Evolutionary conservation across 1,140 invertebrate genomes (phyloP).

Genomic region (Pentalonia nigronervosa): DNA sequence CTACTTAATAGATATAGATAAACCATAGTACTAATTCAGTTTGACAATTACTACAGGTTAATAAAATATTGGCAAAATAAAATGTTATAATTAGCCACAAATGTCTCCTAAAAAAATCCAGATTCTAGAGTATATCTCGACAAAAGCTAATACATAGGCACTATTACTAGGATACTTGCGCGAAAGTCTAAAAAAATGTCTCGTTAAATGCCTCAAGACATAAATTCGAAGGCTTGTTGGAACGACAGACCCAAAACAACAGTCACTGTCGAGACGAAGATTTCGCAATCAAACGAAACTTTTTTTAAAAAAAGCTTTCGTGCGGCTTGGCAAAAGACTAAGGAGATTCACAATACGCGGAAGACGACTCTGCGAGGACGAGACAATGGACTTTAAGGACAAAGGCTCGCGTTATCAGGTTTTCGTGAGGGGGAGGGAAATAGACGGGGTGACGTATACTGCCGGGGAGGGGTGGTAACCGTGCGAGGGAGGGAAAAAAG

Average conservation of each 20-base stretch:
- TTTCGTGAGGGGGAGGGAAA: not conserved
- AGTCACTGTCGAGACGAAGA: too few species aligned
- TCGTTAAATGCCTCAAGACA: not conserved
- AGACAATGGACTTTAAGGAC: constrained; percentile 32
- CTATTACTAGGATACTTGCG: not conserved
- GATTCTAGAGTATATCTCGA: not conserved
- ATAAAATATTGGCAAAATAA: not conserved
- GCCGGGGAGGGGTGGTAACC: not conserved
- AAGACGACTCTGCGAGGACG: not conserved
- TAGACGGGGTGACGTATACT: not conserved
- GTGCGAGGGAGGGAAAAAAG: not conserved
- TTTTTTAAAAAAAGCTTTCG: not conserved
- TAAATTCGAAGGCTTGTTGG: not conserved
- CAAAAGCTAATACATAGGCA: not conserved
- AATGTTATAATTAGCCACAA: not conserved
- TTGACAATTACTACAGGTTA: not conserved
- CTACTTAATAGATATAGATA: not conserved
- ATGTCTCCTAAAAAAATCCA: not conserved
- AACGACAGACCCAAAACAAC: not conserved
- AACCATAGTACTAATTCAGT: not conserved
- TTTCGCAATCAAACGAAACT: not conserved
- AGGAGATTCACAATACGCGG: not conserved
- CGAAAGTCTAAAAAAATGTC: not conserved
- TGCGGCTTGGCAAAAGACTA: not conserved
- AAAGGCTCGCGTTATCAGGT: constrained; percentile 40